These are phyloP conservation scores for Siniperca chuatsi DNA, from an alignment of 2,113 vertebrate species.

Conservation along the genomic window DNA sequence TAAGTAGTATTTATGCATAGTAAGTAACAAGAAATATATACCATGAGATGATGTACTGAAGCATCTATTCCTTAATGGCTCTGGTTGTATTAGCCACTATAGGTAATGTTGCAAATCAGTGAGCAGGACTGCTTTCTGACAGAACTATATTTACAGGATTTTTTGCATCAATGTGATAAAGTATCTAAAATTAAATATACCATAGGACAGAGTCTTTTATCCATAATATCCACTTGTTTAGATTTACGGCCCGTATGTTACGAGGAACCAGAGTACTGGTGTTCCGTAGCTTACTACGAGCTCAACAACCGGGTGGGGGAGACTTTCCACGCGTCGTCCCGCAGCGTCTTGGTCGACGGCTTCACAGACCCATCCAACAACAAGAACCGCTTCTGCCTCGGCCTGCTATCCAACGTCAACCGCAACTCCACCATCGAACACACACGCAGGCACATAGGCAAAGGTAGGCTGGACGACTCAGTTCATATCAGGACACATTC, in stretches of 20 bases:
- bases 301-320: slow-evolving; percentile 97
- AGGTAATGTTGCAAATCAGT: neutral
- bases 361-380: slow-evolving; percentile 99
- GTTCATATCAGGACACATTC: neutral
- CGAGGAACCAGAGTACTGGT: slow-evolving; percentile 97
- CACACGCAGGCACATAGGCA: slow-evolving; percentile 97
- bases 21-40: neutral
- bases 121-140: no score
- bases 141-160: neutral
- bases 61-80: neutral
- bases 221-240: slow-evolving; percentile 56
- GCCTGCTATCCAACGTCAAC: slow-evolving; percentile 97
- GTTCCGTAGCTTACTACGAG: slow-evolving; percentile 98
- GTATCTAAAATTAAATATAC: neutral
- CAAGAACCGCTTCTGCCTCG: slow-evolving; percentile 97
- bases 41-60: neutral
- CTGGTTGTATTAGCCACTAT: neutral
- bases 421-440: slow-evolving; percentile 99
- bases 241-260: slow-evolving; percentile 97
- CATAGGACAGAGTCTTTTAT: neutral
- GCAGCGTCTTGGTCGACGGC: slow-evolving; percentile 95
- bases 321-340: slow-evolving; percentile 95
- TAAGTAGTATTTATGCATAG: neutral
- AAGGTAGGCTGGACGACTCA: slow-evolving; percentile 85
- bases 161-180: neutral